Conservation (phyloP, 2,888 invertebrate species). For the Venusia cambrica region DNA sequence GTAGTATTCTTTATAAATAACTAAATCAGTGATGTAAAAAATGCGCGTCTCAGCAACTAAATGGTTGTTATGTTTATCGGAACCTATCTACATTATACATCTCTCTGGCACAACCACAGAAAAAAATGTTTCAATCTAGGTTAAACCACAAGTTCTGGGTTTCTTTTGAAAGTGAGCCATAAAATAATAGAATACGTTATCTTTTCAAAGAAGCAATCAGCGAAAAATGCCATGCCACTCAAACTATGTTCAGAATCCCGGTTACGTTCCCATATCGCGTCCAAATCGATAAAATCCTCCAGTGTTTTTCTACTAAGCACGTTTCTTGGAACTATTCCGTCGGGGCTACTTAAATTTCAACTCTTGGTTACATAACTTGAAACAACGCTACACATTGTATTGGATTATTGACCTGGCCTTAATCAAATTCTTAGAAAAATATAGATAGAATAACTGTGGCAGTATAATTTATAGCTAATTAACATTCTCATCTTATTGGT, state of each 20-base stretch:
- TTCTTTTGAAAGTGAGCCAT: too few species aligned
- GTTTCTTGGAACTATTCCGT: constrained; percentile 66
- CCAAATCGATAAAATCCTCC: constrained; percentile 64
- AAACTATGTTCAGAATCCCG: constrained; percentile 56
- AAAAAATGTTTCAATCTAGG: too few species aligned
- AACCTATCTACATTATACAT: too few species aligned
- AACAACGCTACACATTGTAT: constrained; percentile 53
- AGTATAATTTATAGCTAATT: constrained; percentile 20
- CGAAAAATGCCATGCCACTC: constrained; percentile 38
- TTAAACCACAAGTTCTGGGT: too few species aligned
- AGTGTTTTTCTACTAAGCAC: constrained; percentile 74
- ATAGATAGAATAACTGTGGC: constrained; percentile 28
- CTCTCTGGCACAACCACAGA: too few species aligned
- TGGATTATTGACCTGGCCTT: constrained; percentile 64
- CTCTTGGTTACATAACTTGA: constrained; percentile 66
- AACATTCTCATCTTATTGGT: constrained; percentile 11
- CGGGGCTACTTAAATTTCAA: constrained; percentile 57
- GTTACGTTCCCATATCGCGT: constrained; percentile 66
- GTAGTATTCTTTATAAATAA: too few species aligned
- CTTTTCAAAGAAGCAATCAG: constrained; percentile 30
- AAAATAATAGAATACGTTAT: constrained; percentile 13
- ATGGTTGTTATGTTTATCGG: too few species aligned
- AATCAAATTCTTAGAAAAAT: constrained; percentile 50
- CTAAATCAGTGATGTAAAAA: too few species aligned
- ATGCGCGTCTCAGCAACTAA: too few species aligned